Base-by-base conservation (phyloP, 2,113 vertebrate species). In the Tauraco erythrolophus region DNA sequence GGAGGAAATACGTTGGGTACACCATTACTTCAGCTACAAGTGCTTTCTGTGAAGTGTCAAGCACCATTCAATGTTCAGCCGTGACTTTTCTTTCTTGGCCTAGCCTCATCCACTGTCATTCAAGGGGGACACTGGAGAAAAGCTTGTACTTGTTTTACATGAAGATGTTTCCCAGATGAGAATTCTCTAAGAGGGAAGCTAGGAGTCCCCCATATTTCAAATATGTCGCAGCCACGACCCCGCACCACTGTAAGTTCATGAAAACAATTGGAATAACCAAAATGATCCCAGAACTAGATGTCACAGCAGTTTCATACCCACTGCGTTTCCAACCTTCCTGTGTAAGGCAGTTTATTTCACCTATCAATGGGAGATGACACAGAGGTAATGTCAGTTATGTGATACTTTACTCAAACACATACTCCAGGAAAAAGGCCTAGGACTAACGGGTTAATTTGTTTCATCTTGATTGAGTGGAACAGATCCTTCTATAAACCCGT, bases 391-490 rank as follows among this genome's bases (percentile, higher is more conserved):
- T 56, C 90, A 92, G 53, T 83, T 76, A 62, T 56, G 65, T 24
- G n/a, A 60, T 74, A 79, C 81, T 92, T 96, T 85, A 88, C 70
- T 80, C 80, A 91, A 89, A 96, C 53, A 80, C 72, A 84, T 54
- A 33, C 88, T 62, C 43, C 72, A 64, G 81, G 72, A 96, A 96
- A 92, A 60, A 24, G 69, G 86, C 90, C 45, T 64, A 84, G 74
- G 61, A 79, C 71, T 96, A 94, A 96, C 33, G 48, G 92, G 86
- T 97, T 96, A 95, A 97, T 96, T 94, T 83, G 15, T 84, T 80
- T 87, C n/a, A 19, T 68, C 85, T 85, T 94, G 64, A 92, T 58
- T 39, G 33, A 97, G 81, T 50, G 60, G 62, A 84, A 83, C 75
- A 64, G 85, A 82, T 78, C 58, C 74, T 97, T 91, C 94, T 89